Percentiles rank a stretch among this genome's conserved stretches.
phyloP scores from a whole-genome alignment of 2,888 invertebrate genomes.

The Entomobrya multifasciata region DNA sequence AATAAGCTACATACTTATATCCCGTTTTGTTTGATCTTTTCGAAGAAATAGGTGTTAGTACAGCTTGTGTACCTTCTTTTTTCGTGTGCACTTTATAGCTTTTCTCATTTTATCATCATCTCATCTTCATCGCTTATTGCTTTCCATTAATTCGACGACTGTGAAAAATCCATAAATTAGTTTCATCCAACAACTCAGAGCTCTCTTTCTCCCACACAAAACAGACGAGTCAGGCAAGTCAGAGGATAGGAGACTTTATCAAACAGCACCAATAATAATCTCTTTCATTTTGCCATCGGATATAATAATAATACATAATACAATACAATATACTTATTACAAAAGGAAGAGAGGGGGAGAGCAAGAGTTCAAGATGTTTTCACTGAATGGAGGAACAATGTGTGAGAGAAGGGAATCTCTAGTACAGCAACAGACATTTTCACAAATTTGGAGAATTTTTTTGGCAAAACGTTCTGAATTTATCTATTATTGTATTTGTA shows the following conservation, averaged over 20 bases:
- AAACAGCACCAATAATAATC: constrained; percentile 33
- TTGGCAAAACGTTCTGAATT: constrained; percentile 38
- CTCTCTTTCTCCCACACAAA: not conserved
- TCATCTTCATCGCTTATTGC: constrained; percentile 21
- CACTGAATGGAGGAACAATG: not conserved
- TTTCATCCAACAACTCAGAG: not conserved
- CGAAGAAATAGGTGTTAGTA: not conserved
- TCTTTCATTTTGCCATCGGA: not conserved
- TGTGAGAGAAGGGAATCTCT: not conserved
- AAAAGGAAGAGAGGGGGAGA: not conserved
- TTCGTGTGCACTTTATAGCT: constrained; percentile 32
- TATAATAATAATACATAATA: constrained; percentile 7
- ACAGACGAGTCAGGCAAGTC: not conserved
- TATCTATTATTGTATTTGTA: constrained; percentile 11
- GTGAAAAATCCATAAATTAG: constrained; percentile 51
- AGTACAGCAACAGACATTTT: not conserved
- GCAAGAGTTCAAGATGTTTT: not conserved
- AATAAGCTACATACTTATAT: not conserved
- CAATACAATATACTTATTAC: constrained; percentile 4
- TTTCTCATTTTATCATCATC: constrained; percentile 16
- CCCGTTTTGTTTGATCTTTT: not conserved
- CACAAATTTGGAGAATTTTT: constrained; percentile 24
- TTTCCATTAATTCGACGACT: constrained; percentile 28
- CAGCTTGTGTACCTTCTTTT: too few relatives aligned
- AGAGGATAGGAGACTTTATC: constrained; percentile 21